These are phyloP conservation scores for Perithous albicinctus DNA, from an alignment of 2,888 invertebrate genomes.

Conservation along the genomic window DNA sequence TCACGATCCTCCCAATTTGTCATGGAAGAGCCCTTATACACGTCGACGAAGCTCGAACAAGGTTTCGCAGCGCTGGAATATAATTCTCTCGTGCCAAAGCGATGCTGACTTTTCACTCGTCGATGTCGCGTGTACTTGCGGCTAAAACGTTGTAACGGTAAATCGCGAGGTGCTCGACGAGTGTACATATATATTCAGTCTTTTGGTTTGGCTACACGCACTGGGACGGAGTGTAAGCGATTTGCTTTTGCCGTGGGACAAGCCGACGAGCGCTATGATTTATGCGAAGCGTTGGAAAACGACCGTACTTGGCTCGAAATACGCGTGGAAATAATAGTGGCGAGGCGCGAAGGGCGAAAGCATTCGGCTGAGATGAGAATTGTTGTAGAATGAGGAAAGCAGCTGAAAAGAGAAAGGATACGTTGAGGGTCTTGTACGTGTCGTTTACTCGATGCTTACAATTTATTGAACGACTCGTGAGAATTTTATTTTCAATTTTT, in stretches of 20 bases:
- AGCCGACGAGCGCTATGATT: constrained; percentile 2
- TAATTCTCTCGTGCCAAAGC: constrained; percentile 27
- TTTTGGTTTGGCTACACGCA: not conserved
- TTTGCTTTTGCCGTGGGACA: not conserved
- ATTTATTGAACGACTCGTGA: not conserved
- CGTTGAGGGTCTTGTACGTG: not conserved
- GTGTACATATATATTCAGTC: not conserved
- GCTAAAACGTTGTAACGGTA: constrained; percentile 45
- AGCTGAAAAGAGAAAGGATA: constrained; percentile 1
- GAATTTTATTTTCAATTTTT: not conserved
- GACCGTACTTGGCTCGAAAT: not conserved
- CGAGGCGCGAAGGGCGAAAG: not conserved
- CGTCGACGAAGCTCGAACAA: not conserved
- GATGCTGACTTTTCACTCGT: constrained; percentile 42
- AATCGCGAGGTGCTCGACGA: not conserved
- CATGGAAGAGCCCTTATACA: too few species aligned
- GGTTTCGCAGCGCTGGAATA: constrained; percentile 17
- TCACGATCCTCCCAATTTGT: too few species aligned
- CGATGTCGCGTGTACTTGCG: constrained; percentile 23
- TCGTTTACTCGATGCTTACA: not conserved
- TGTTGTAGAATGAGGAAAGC: not conserved
- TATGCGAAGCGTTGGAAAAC: not conserved
- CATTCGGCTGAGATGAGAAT: not conserved
- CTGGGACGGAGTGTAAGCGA: constrained; percentile 20
- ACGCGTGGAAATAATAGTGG: not conserved